Conservation (phyloP, 2,888 invertebrate species). For the Conistra vaccinii region DNA sequence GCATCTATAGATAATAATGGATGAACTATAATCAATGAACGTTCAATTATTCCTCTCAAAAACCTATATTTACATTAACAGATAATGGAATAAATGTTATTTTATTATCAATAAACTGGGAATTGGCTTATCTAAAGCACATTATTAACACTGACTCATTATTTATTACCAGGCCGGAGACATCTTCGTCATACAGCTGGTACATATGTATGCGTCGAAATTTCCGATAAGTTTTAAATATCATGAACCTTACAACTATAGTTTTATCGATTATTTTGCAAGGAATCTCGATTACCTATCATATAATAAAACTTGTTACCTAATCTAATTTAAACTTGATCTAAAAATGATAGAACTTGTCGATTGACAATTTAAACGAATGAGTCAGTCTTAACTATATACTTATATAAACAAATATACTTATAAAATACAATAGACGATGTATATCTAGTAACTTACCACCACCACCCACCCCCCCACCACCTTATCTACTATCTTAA, state of each 20-base stretch:
- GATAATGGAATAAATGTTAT: constrained; percentile 46
- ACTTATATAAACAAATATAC: neutral
- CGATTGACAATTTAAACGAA: neutral
- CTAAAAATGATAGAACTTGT: constrained; percentile 11
- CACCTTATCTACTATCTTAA: too few relatives aligned
- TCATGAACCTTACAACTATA: neutral
- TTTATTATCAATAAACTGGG: constrained; percentile 65
- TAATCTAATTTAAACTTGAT: too few relatives aligned
- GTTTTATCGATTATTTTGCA: constrained; percentile 38
- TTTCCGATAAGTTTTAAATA: constrained; percentile 10
- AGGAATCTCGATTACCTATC: constrained; percentile 24
- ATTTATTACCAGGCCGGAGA: constrained; percentile 53
- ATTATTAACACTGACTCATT: constrained; percentile 73
- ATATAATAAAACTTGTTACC: too few relatives aligned
- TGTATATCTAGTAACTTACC: too few relatives aligned
- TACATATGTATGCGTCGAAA: constrained; percentile 25
- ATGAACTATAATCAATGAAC: constrained; percentile 42
- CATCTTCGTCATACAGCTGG: constrained; percentile 39
- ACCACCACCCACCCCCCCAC: too few relatives aligned
- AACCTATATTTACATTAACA: constrained; percentile 45
- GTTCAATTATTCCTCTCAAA: constrained; percentile 38
- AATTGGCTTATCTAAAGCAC: constrained; percentile 70
- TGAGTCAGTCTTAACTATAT: constrained; percentile 7
- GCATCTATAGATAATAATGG: constrained; percentile 18
- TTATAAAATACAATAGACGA: too few relatives aligned